Base-by-base conservation (phyloP, 2,113 vertebrate genomes). In the Shinisaurus crocodilurus region DNA sequence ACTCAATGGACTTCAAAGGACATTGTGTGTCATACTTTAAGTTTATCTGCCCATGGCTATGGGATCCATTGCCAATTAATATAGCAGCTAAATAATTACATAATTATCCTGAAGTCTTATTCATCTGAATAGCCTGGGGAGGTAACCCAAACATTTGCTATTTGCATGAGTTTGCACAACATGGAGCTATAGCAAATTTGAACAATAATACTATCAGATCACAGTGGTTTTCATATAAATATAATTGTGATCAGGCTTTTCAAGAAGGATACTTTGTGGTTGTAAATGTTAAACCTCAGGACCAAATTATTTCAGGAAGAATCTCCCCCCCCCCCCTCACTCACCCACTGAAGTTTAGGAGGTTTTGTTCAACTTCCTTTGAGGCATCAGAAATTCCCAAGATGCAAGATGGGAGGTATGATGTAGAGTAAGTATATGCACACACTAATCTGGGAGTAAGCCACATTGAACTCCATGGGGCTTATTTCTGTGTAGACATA, bases 21-120 rank as follows among this genome's bases (percentile, higher is more conserved):
- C 57, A 29, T 57, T 79, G 75, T 79, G 75, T 29, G 48, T 84
- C 69, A 45, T 45, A 84, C 6, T n/a, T 84, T 16, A 76, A 74
- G 40, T 65, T 88, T 65, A 67, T 32, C 60, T 88, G 92, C 34
- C 20, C 85, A 48, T 65, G 10, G 3, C 75, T 92, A 1, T 81
- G 72, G 63, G 72, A 85, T 50, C 63, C n/a, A 50, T 34, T 57
- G 72, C 60, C 84, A 86, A 82, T 37, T 0, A 63, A 5, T 89
- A 74, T 50, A 87, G 8, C 0, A 1, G 3, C 32, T 15, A 48
- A 91, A 27, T 45, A 88, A 91, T 85, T 48, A 43, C 48, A 76
- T 43, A 87, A 80, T 88, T 88, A 88, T 80, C 43, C 37, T 88
- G 57, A 79, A 67, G 50, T 54, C 75, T 63, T 40, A 67, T 88